phyloP scores from a whole-genome alignment of 1,140 invertebrate species.

The Pachypsylla venusta region DNA sequence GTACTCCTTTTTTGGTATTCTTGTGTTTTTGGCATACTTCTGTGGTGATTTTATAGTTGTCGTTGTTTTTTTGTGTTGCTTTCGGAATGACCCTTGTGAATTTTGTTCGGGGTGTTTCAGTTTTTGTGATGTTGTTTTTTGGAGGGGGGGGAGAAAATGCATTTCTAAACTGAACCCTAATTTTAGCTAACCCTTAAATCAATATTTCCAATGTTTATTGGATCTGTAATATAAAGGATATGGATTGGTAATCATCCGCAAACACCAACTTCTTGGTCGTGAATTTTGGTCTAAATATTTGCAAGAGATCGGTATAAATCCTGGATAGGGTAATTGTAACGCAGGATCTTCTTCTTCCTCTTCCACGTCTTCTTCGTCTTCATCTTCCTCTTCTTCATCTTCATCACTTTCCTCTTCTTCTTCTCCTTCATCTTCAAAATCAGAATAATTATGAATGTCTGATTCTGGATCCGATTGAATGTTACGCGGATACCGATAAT shows the following conservation, averaged over 20 bases:
- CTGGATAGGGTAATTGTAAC: conserved; percentile 63
- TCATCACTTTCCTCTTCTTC: conserved; percentile 17
- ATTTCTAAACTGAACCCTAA: conserved; percentile 8
- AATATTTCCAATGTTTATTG: neutral
- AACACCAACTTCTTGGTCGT: conserved; percentile 74
- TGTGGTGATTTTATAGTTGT: no score
- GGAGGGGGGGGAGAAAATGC: conserved; percentile 11
- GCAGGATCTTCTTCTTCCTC: conserved; percentile 22
- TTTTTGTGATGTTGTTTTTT: conserved; percentile 16
- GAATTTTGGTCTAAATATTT: conserved; percentile 75
- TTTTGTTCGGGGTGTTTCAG: no score
- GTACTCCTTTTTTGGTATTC: no score
- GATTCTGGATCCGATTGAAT: neutral
- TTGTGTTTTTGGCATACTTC: no score
- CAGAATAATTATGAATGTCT: neutral
- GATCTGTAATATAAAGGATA: conserved; percentile 72
- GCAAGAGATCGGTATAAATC: conserved; percentile 67
- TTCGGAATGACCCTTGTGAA: no score
- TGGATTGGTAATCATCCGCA: conserved; percentile 93
- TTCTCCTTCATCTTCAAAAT: conserved; percentile 13
- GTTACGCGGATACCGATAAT: neutral
- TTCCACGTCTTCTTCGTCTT: conserved; percentile 23
- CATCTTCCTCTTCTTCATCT: conserved; percentile 18
- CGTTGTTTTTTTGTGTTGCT: no score
- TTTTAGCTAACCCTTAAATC: neutral